Percentiles rank a stretch among this genome's conserved stretches.
Conservation (phyloP, 2,797 vertebrate species). For the Philypnodon macrostomus region DNA sequence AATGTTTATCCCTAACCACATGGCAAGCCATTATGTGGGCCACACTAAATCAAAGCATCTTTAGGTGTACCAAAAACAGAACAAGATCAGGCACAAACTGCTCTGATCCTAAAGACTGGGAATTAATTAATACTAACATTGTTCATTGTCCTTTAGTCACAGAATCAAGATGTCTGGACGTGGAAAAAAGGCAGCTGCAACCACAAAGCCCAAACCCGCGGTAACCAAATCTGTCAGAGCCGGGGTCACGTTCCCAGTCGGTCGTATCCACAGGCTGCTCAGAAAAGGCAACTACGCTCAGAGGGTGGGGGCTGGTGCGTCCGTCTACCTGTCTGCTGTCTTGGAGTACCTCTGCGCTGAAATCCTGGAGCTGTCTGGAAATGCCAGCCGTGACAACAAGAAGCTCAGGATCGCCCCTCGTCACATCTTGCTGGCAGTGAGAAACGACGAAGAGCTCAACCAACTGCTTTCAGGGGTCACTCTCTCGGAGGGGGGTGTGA, state of each 20-base stretch:
- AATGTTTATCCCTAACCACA: too few species aligned
- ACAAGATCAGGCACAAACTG: too few species aligned
- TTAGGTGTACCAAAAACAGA: too few species aligned
- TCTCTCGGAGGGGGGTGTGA: conserved; percentile 74
- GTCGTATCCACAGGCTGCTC: conserved; percentile 70
- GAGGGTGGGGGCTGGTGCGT: conserved; percentile 59
- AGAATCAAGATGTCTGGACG: conserved; percentile 76
- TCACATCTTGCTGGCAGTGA: conserved; percentile 79
- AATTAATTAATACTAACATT: neutral
- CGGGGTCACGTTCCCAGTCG: conserved; percentile 78
- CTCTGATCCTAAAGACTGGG: too few species aligned
- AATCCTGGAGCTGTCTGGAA: conserved; percentile 79
- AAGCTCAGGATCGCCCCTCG: conserved; percentile 74
- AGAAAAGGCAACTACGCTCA: conserved; percentile 59
- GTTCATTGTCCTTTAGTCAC: too few species aligned
- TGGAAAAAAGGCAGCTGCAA: conserved; percentile 72
- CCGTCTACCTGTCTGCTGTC: conserved; percentile 73
- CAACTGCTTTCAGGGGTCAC: conserved; percentile 68
- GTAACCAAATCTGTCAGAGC: conserved; percentile 57
- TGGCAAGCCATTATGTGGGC: too few species aligned
- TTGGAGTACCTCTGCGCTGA: conserved; percentile 81
- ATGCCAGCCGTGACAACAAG: conserved; percentile 70
- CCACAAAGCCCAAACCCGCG: neutral
- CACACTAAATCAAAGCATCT: too few species aligned
- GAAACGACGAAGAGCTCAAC: conserved; percentile 77